Conservation (phyloP, 2,888 invertebrate species). For the Dysmachus trigonus region DNA sequence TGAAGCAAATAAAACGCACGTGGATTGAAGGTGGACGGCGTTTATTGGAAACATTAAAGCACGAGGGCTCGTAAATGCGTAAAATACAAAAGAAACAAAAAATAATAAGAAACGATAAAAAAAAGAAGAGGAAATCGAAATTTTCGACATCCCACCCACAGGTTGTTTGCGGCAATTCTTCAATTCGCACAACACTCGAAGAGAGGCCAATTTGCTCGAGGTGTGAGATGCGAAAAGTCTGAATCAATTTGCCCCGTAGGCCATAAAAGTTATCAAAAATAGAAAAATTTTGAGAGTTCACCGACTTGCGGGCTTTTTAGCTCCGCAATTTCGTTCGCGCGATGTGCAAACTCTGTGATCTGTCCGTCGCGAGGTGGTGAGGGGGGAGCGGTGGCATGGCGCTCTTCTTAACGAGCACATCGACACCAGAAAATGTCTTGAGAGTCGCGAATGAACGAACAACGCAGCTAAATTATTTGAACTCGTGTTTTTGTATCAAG, state of each 20-base stretch:
- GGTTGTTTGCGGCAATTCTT: constrained; percentile 1
- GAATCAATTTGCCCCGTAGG: not conserved
- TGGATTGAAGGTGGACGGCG: not conserved
- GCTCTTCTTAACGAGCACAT: not conserved
- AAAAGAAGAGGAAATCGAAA: not conserved
- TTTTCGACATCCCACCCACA: constrained; percentile 3
- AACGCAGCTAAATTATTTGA: not conserved
- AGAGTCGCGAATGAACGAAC: not conserved
- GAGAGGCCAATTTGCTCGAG: not conserved
- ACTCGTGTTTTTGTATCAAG: not conserved
- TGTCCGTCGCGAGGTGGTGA: too few species aligned
- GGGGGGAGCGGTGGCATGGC: not conserved
- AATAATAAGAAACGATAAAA: too few species aligned
- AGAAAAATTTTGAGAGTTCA: constrained; percentile 9
- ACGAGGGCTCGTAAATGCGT: constrained; percentile 26
- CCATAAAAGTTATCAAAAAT: constrained; percentile 2
- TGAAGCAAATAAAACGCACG: not conserved
- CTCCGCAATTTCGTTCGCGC: not conserved
- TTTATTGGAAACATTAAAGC: not conserved
- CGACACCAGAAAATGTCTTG: not conserved
- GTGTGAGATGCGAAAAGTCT: not conserved
- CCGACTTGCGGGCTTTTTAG: not conserved
- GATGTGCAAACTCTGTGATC: not conserved
- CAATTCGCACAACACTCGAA: not conserved
- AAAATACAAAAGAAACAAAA: not conserved